Percentiles rank a stretch among this genome's conserved stretches.
These are phyloP conservation scores for Pelecanus crispus DNA, from an alignment of 2,113 vertebrate genomes.

Conservation along the genomic window DNA sequence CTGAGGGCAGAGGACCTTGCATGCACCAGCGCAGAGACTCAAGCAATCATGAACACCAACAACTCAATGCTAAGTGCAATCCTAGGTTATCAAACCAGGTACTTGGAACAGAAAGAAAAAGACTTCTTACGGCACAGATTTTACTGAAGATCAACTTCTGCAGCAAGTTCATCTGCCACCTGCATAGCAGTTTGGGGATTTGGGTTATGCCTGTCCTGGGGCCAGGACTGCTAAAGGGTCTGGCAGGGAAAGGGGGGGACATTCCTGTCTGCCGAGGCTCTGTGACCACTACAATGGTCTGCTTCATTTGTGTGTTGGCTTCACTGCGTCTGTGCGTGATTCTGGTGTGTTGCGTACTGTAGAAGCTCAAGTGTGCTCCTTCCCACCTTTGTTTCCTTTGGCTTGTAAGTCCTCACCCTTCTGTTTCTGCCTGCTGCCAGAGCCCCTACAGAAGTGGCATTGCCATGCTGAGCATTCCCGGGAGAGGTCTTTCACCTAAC, in stretches of 20 bases:
- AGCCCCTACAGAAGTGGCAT: too few species aligned
- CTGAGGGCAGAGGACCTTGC: neutral
- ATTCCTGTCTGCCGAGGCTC: neutral
- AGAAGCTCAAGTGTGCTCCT: neutral
- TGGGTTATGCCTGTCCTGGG: neutral
- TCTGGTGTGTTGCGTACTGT: neutral
- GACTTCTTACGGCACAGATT: neutral
- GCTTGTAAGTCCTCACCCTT: neutral
- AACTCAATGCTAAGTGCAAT: neutral
- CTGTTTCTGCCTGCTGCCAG: neutral
- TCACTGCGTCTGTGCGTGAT: neutral
- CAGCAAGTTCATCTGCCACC: neutral
- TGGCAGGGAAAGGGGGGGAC: neutral
- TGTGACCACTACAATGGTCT: fast-evolving
- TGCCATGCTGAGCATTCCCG: fast-evolving
- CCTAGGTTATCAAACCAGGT: fast-evolving
- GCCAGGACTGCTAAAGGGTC: neutral
- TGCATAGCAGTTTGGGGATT: neutral
- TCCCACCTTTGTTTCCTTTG: neutral
- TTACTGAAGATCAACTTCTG: neutral
- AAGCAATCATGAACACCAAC: neutral
- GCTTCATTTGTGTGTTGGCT: neutral
- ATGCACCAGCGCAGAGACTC: neutral
- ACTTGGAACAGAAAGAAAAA: neutral
- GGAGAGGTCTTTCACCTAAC: neutral